phyloP scores from a whole-genome alignment of 1,140 invertebrate genomes.

The Copidosoma floridanum region DNA sequence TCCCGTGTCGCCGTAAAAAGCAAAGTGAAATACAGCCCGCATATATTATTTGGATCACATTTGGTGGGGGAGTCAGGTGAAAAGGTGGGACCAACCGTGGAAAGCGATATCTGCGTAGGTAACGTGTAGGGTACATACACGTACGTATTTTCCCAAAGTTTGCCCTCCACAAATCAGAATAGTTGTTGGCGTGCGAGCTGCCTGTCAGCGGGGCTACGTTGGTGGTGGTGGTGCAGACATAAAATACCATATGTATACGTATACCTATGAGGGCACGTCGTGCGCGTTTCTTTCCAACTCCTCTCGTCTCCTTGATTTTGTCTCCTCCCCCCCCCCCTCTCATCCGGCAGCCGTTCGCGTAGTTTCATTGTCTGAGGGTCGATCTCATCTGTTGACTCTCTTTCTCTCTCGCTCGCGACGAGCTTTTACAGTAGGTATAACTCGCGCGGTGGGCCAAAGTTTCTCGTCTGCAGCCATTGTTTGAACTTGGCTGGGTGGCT shows the following conservation, averaged over 20 bases:
- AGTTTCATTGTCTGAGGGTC: conserved; percentile 18
- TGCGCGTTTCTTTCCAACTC: background rate
- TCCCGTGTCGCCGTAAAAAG: no score
- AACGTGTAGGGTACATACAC: no score
- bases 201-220: background rate
- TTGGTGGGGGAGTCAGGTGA: no score
- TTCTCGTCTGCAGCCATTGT: conserved; percentile 17
- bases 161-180: background rate
- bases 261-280: no score
- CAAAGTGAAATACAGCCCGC: no score
- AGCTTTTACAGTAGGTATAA: conserved; percentile 5
- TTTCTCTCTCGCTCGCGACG: background rate
- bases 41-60: no score
- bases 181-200: background rate
- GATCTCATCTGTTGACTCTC: conserved; percentile 16
- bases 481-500: no score
- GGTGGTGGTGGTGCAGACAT: no score
- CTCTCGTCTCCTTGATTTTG: background rate
- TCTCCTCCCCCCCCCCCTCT: background rate
- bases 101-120: conserved; percentile 11
- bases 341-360: background rate
- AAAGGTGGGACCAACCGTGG: background rate
- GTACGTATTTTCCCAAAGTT: conserved; percentile 13
- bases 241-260: no score
- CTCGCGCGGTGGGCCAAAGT: conserved; percentile 4